Percentiles rank a stretch among this genome's conserved stretches.
Evolutionary conservation across 2,888 invertebrate genomes (phyloP).

Genomic region (Agrochola lota): DNA sequence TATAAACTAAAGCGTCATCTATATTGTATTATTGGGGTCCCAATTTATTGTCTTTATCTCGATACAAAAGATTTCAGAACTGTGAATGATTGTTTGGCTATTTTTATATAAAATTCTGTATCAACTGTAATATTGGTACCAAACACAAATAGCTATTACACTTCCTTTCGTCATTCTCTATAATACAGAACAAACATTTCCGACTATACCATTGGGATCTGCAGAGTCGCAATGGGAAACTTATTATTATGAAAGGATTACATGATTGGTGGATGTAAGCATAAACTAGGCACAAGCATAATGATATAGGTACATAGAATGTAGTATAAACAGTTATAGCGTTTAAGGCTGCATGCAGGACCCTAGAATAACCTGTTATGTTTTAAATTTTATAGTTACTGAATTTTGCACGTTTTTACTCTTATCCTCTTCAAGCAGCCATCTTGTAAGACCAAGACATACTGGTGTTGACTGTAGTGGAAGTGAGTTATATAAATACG

Average conservation of each 20-base stretch:
- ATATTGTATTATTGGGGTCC: conserved; percentile 29
- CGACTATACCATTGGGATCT: not conserved
- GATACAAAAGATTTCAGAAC: not conserved
- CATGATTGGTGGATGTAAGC: not conserved
- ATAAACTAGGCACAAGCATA: not conserved
- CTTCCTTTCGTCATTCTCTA: too few species aligned
- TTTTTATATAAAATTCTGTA: not conserved
- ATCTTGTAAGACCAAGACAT: not conserved
- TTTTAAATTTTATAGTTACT: not conserved
- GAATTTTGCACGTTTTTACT: not conserved
- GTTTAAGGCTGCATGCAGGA: not conserved
- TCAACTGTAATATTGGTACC: not conserved
- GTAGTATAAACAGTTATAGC: not conserved
- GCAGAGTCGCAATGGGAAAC: not conserved
- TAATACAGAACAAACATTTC: not conserved
- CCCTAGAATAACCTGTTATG: not conserved
- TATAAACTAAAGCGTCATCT: conserved; percentile 61
- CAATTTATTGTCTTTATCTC: conserved; percentile 9
- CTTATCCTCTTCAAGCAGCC: not conserved
- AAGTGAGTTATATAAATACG: conserved; percentile 31
- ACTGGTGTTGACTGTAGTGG: not conserved
- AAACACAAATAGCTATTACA: not conserved
- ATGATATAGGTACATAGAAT: not conserved
- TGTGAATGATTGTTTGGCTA: not conserved
- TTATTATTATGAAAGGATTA: conserved; percentile 10